Percentiles rank a stretch among this genome's conserved stretches.
Conservation (phyloP, 2,888 invertebrate genomes). For the Pasiphila rectangulata region DNA sequence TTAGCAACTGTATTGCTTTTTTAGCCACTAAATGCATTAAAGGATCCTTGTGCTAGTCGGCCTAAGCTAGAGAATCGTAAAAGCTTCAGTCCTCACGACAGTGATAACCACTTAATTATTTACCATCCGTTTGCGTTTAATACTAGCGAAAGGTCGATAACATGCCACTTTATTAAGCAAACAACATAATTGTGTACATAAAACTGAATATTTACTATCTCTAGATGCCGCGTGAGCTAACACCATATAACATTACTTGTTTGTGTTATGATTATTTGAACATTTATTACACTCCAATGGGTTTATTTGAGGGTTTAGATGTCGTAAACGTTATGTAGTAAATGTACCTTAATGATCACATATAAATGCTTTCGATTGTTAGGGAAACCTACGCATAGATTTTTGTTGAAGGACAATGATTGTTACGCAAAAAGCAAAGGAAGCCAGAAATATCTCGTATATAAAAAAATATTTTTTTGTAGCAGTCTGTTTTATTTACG, state of each 20-base stretch:
- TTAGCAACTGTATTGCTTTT: too few species aligned
- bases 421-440: too few species aligned
- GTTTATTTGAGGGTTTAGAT: neutral
- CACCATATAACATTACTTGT: neutral
- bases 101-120: slow-evolving; percentile 26
- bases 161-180: slow-evolving; percentile 25
- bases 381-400: too few species aligned
- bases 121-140: slow-evolving; percentile 32
- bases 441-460: too few species aligned
- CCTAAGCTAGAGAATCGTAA: neutral
- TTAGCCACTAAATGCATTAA: too few species aligned
- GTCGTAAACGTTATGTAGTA: too few species aligned
- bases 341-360: too few species aligned
- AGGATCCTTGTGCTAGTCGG: too few species aligned
- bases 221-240: slow-evolving; percentile 2
- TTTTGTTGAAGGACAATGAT: too few species aligned
- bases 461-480: too few species aligned
- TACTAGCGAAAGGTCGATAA: slow-evolving; percentile 33
- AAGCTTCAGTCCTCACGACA: slow-evolving; percentile 19
- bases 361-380: too few species aligned
- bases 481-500: too few species aligned
- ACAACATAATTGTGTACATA: slow-evolving; percentile 31
- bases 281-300: neutral
- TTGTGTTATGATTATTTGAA: slow-evolving; percentile 15
- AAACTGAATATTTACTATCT: slow-evolving; percentile 18